Evolutionary conservation across 2,888 invertebrate species (phyloP), one percentile per base, ranked within the genome.

Genomic region (Agrilus mali): DNA sequence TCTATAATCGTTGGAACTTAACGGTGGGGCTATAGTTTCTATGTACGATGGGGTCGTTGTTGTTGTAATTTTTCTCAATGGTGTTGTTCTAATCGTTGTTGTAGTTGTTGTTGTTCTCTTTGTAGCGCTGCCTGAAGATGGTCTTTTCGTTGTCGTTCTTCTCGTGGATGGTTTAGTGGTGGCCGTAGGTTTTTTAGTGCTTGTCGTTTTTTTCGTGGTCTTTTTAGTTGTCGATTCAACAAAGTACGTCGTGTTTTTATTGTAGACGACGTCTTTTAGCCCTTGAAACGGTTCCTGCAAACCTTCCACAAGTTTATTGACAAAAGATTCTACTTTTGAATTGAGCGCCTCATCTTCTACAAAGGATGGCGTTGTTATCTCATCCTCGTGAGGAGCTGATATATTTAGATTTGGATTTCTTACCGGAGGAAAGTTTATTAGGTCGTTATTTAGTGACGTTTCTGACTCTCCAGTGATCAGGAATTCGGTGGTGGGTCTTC

Each of bases 381-480:
- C 82, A 12, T 75, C 65, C 17, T 78, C 77, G 1, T 66, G 68
- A 0, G 75, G 70, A 1, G 73, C 70, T 0, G 83, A 81, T 53
- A 79, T 77, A 48, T 87, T 87, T 0, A 86, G 66, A 67, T 86
- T 81, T 0, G 88, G 88, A 61, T 88, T 86, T 38, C 88, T 73
- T 0, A 87, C 88, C 0, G 88, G 88, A 13, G 88, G 88, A 68
- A 89, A 89, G 54, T 86, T 86, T 32, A 80, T 79, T 16, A 79
- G 66, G 48, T 86, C 82, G 35, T 48, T 46, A 55, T 84, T 80
- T 12, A 60, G 58, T 7, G 61, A 54, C 0, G 83, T 80, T 49
- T 79, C 79, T 7, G 75, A 68, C 53, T 82, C 80, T 34, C 64
- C 59, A 7, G 57, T 56, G 12, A 54, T 53, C 35, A 58, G 55